Conservation (phyloP, 2,797 vertebrate species). For the Linurgus olivaceus region DNA sequence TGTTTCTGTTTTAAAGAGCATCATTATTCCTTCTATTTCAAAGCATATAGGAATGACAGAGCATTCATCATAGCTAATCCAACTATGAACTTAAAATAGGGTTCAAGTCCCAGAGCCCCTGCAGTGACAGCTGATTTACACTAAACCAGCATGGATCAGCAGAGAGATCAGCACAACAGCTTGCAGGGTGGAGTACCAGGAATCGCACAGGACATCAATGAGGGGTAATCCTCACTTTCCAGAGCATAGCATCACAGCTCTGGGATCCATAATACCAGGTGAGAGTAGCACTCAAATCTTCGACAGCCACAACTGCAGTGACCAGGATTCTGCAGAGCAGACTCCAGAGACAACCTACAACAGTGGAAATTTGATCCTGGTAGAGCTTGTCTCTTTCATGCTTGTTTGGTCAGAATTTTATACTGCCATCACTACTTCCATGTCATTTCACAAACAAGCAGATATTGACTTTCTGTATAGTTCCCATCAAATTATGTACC, state of each 20-base stretch:
- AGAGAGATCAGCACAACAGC: not conserved
- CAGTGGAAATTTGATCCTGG: not conserved
- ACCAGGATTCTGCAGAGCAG: not conserved
- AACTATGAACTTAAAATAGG: not conserved
- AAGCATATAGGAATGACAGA: not conserved
- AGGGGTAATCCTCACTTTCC: not conserved
- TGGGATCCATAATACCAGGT: not conserved
- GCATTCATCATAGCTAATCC: not conserved
- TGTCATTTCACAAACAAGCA: not conserved
- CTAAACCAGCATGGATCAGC: not conserved
- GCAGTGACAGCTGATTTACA: not conserved
- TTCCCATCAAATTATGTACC: not conserved
- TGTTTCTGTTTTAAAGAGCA: not conserved
- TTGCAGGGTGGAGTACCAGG: not conserved
- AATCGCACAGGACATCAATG: not conserved
- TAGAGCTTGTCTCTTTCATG: fast-evolving
- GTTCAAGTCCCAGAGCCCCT: not conserved
- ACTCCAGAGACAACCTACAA: not conserved
- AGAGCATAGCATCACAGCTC: not conserved
- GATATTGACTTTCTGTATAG: not conserved
- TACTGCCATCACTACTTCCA: not conserved
- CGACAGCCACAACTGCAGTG: not conserved
- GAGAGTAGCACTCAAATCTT: not conserved
- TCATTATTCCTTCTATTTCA: not conserved
- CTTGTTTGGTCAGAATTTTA: not conserved